Percentiles rank a stretch among this genome's conserved stretches.
These are phyloP conservation scores for Gortyna flavago DNA, from an alignment of 2,888 invertebrate genomes.

Conservation along the genomic window DNA sequence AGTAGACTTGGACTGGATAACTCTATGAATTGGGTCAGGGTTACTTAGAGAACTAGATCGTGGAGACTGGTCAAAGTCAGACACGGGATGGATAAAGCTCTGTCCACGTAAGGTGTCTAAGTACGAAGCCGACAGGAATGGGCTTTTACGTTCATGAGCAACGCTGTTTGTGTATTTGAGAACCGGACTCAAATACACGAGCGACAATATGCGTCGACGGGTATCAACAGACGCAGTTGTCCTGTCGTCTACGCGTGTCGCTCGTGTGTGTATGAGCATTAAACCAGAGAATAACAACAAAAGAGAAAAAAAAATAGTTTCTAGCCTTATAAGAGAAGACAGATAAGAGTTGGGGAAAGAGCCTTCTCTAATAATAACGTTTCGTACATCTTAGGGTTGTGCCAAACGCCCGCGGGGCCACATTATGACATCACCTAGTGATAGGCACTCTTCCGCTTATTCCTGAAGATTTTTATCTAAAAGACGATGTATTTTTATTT, in stretches of 20 bases:
- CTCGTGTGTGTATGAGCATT: too few species aligned
- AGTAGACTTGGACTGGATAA: constrained; percentile 31
- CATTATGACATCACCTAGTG: constrained; percentile 84
- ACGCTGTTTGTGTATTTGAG: too few species aligned
- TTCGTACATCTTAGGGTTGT: constrained; percentile 70
- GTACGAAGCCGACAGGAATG: too few species aligned
- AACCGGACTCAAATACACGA: too few species aligned
- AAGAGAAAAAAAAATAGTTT: background rate
- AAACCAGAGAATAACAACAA: background rate
- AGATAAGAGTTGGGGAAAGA: background rate
- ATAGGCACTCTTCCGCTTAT: constrained; percentile 80
- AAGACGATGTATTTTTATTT: constrained; percentile 59
- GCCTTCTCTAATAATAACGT: constrained; percentile 12
- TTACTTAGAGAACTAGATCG: constrained; percentile 15
- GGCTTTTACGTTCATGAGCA: too few species aligned
- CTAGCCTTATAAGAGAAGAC: background rate
- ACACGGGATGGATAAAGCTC: background rate
- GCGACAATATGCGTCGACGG: too few species aligned
- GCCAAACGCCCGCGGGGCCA: constrained; percentile 74
- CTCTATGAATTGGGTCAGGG: constrained; percentile 46
- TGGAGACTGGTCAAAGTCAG: background rate
- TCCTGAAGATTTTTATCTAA: constrained; percentile 82
- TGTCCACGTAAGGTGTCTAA: too few species aligned
- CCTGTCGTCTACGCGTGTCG: too few species aligned
- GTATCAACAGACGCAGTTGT: too few species aligned